Conservation (phyloP, 2,797 vertebrate genomes). For the Acomys russatus region DNA sequence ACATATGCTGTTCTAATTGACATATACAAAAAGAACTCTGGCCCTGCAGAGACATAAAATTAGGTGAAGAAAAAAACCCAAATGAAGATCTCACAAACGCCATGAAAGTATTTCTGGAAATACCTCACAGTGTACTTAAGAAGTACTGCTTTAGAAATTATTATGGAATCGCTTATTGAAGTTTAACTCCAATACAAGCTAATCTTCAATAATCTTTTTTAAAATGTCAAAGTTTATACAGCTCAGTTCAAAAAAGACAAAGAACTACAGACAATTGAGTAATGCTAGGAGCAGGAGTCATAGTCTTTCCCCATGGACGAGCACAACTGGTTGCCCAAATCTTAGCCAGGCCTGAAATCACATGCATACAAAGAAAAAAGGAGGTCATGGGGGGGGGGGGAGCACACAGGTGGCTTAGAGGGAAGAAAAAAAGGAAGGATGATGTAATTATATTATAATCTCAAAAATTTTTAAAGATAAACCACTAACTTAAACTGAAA, state of each 20-base stretch:
- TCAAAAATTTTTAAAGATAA: background rate
- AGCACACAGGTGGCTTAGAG: background rate
- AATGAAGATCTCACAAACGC: background rate
- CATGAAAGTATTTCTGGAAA: constrained; percentile 6
- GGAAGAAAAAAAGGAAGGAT: background rate
- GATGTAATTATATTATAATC: background rate
- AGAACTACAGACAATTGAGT: too few relatives aligned
- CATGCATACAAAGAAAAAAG: too few relatives aligned
- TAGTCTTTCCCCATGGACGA: too few relatives aligned
- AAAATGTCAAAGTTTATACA: background rate
- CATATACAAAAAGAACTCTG: background rate
- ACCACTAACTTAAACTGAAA: constrained; percentile 3
- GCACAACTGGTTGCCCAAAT: too few relatives aligned
- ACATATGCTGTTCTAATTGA: background rate
- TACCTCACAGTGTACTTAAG: background rate
- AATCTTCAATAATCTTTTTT: background rate
- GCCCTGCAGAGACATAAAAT: background rate
- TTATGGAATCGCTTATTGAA: background rate
- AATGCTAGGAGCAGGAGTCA: too few relatives aligned
- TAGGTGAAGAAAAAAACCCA: background rate
- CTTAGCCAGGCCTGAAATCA: too few relatives aligned
- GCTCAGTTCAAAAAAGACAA: background rate
- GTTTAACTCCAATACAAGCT: constrained; percentile 27
- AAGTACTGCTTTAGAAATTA: constrained; percentile 24
- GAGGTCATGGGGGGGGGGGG: background rate